Percentiles rank a stretch among this genome's conserved stretches.
phyloP scores from a whole-genome alignment of 2,797 vertebrate genomes.

The Coracias cyanogaster region DNA sequence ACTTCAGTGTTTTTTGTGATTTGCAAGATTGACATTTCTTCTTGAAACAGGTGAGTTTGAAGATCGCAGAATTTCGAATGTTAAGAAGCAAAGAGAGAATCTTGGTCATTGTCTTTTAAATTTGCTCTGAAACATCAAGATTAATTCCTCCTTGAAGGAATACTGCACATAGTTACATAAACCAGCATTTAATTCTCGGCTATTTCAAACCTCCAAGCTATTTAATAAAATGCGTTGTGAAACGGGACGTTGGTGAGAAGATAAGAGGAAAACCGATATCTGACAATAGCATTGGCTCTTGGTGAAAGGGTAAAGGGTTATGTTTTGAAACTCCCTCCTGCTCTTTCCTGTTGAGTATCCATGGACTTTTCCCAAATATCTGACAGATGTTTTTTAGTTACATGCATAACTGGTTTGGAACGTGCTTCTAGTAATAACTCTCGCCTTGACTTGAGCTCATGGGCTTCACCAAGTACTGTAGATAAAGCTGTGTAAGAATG shows the following conservation, averaged over 20 bases:
- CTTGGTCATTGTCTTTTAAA: not conserved
- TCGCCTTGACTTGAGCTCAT: not conserved
- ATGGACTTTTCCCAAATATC: not conserved
- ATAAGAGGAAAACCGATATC: not conserved
- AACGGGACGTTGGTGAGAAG: not conserved
- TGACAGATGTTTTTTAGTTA: not conserved
- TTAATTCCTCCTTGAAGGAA: not conserved
- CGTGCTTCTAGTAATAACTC: not conserved
- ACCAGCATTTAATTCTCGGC: not conserved
- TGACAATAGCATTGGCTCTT: not conserved
- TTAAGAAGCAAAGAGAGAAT: not conserved
- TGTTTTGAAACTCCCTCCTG: not conserved
- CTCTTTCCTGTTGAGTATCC: not conserved
- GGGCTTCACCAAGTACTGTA: accelerated
- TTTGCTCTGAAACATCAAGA: not conserved
- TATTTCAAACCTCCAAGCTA: not conserved
- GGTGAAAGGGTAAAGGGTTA: not conserved
- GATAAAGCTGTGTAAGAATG: accelerated
- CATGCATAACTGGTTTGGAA: accelerated
- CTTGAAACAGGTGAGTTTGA: not conserved
- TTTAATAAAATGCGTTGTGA: not conserved
- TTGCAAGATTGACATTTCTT: not conserved
- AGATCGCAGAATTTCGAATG: not conserved
- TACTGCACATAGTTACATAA: not conserved
- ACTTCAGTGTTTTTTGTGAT: not conserved